Evolutionary conservation across 2,113 vertebrate species (phyloP), one percentile per base, ranked within the genome.

Genomic region (Hippopotamus amphibius): DNA sequence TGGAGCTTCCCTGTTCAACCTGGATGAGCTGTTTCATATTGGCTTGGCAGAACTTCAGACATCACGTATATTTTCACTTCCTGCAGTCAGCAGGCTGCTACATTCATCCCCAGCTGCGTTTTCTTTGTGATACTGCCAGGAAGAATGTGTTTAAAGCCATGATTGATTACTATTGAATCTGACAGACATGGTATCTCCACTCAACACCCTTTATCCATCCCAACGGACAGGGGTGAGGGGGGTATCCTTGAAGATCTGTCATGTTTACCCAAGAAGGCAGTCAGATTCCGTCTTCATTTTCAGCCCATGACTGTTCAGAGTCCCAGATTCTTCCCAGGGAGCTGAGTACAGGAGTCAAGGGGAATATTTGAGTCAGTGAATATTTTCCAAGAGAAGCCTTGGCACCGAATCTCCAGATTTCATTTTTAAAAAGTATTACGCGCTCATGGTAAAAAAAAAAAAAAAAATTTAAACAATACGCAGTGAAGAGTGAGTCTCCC

Each of bases 301-400:
- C 41, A 81, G 43, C 33, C 43, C 22, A 1, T 26, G 59, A 41
- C 6, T 76, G 41, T 43, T 92, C 41, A 8, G 50, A 83, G 96
- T 33, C 43, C 41, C 57, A 13, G 0, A 86, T 95, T 97, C 86
- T 86, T 84, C 69, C 59, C 50, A 48, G 74, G 89, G 61, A 71
- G 85, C 11, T 41, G 77, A 93, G 33, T 43, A 26, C n/a, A 17
- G 43, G 33, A 59, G 12, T 84, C 94, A 81, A 53, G 41, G 46
- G 61, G 48, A 37, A 59, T 28, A 71, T 80, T 22, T 68, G 82
- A 84, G 41, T 74, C 30, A 57, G 93, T 15, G 26, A 90, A 76
- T 81, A 90, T 69, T 93, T 96, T 87, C 86, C 90, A 43, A 72
- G 69, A 92, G 92, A 96, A 92, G 46, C 41, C 43, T 66, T 83